Conservation (phyloP, 1,140 invertebrate genomes). For the Drosophila sp. region DNA sequence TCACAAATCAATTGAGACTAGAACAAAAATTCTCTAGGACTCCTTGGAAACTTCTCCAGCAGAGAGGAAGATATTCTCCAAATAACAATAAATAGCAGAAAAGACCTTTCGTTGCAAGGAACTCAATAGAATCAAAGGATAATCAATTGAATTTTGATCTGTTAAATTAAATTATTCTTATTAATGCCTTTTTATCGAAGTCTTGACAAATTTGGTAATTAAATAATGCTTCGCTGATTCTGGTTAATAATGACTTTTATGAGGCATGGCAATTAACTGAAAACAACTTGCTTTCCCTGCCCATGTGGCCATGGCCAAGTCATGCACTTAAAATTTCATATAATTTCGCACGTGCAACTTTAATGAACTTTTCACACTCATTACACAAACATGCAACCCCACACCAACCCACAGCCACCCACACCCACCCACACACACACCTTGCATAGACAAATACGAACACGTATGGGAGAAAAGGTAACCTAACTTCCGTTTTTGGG, state of each 20-base stretch:
- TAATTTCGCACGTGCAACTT: conserved; percentile 77
- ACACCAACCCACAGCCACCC: conserved; percentile 18
- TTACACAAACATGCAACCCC: conserved; percentile 55
- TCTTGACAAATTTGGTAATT: too few species aligned
- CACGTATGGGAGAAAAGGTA: conserved; percentile 4
- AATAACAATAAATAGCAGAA: too few species aligned
- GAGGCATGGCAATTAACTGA: conserved; percentile 1
- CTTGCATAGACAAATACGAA: conserved; percentile 16
- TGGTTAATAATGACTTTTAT: conserved; percentile 8
- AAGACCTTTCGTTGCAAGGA: too few species aligned
- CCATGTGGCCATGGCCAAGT: conserved; percentile 28
- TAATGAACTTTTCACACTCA: conserved; percentile 78
- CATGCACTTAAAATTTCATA: conserved; percentile 70
- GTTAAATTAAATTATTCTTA: too few species aligned
- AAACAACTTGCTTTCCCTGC: conserved; percentile 1
- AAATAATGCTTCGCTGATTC: not conserved
- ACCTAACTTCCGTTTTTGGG: conserved; percentile 34
- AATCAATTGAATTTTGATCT: too few species aligned
- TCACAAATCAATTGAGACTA: too few species aligned
- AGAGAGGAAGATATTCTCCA: too few species aligned
- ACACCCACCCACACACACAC: conserved; percentile 6
- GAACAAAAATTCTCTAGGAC: too few species aligned
- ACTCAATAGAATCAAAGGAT: too few species aligned
- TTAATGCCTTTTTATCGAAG: too few species aligned
- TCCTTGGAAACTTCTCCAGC: too few species aligned